Evolutionary conservation across 2,113 vertebrate genomes (phyloP).

Genomic region (Nesospiza acunhae): DNA sequence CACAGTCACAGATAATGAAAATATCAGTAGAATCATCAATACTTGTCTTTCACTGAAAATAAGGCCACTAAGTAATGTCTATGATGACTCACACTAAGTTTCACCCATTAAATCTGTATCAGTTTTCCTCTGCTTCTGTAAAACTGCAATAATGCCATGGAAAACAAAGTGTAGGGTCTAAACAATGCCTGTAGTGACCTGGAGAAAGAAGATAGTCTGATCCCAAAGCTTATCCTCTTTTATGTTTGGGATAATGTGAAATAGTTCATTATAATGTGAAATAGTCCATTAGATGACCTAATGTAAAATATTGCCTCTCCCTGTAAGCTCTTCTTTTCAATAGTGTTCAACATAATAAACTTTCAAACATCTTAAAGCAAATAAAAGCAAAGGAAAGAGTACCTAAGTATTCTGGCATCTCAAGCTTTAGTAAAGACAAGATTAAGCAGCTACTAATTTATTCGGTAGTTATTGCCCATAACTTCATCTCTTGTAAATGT

Average conservation of each 20-base stretch:
- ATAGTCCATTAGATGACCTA: neutral
- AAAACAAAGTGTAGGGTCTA: neutral
- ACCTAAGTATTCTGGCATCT: neutral
- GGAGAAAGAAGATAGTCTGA: neutral
- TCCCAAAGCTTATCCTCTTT: neutral
- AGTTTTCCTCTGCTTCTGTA: neutral
- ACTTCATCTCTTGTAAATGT: neutral
- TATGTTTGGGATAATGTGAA: neutral
- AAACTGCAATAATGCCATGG: neutral
- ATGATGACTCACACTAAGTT: neutral
- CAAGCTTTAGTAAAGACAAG: neutral
- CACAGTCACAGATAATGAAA: neutral
- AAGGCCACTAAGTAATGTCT: neutral
- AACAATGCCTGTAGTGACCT: neutral
- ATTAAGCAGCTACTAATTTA: neutral
- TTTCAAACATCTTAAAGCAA: neutral
- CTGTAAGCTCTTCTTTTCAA: neutral
- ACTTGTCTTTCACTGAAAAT: neutral
- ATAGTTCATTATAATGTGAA: neutral
- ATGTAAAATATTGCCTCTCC: neutral
- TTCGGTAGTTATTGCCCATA: neutral
- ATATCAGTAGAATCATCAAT: neutral
- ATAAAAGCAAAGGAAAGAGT: neutral
- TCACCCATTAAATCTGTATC: neutral
- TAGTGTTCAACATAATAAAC: neutral